Evolutionary conservation across 2,797 vertebrate species (phyloP).

Genomic region (Malurus leucopterus): DNA sequence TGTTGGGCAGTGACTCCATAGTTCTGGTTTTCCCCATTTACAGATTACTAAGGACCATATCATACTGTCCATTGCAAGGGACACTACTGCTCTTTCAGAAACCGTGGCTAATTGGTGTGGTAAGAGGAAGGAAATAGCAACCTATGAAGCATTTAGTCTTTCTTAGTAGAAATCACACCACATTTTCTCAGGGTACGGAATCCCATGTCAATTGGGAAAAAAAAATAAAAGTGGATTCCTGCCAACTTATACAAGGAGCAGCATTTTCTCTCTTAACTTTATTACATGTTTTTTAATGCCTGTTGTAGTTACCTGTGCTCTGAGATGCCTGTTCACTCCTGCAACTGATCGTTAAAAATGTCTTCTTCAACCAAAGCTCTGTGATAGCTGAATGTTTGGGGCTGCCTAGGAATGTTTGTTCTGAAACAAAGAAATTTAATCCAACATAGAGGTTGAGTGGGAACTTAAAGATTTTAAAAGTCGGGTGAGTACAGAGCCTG

Average conservation of each 20-base stretch:
- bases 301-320: not conserved
- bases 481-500: fast-evolving
- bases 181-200: not conserved
- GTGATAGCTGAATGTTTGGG: not conserved
- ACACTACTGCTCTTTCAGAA: not conserved
- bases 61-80: not conserved
- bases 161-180: not conserved
- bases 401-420: not conserved
- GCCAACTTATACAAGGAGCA: not conserved
- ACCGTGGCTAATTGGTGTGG: not conserved
- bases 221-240: not conserved
- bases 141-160: not conserved
- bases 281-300: not conserved
- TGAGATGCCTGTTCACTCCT: not conserved
- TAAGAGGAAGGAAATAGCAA: not conserved
- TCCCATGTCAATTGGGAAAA: not conserved
- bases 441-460: not conserved
- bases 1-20: not conserved
- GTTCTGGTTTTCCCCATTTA: not conserved
- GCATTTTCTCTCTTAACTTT: not conserved
- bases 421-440: not conserved
- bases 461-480: not conserved
- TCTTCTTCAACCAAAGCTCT: not conserved
- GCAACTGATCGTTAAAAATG: not conserved
- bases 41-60: not conserved